Percentiles rank a stretch among this genome's conserved stretches.
Evolutionary conservation across 2,797 vertebrate species (phyloP).

Genomic region (Sciurus vulgaris): DNA sequence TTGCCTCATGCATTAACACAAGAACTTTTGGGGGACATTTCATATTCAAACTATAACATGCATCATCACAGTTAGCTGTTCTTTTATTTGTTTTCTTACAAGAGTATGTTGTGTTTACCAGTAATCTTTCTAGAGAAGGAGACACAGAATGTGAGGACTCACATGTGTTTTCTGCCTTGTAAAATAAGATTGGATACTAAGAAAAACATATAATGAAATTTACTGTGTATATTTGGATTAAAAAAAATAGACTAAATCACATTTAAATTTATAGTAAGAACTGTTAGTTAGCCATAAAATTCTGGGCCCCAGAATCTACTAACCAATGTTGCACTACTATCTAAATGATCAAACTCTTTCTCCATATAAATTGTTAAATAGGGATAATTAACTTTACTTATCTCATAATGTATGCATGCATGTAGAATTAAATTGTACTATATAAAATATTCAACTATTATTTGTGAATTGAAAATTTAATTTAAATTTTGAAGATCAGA

Average conservation of each 20-base stretch:
- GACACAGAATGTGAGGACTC: accelerated
- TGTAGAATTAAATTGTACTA: neutral
- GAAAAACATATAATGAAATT: neutral
- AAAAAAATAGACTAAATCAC: neutral
- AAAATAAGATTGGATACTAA: neutral
- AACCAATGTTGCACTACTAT: neutral
- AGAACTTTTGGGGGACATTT: no score
- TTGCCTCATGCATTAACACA: no score
- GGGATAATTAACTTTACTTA: neutral
- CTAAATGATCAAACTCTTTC: neutral
- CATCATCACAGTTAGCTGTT: neutral
- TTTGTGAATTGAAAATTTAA: neutral
- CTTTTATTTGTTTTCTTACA: neutral
- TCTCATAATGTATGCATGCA: neutral
- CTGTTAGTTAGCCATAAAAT: neutral
- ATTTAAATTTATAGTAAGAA: neutral
- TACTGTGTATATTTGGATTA: neutral
- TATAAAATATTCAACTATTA: neutral
- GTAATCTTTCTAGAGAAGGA: neutral
- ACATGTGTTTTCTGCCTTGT: neutral
- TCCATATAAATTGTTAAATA: neutral
- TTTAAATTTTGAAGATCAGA: neutral
- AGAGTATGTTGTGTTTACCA: neutral
- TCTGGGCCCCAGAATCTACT: neutral
- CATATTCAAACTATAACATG: no score